phyloP scores from a whole-genome alignment of 2,888 invertebrate species.

The Amphipyra berbera region DNA sequence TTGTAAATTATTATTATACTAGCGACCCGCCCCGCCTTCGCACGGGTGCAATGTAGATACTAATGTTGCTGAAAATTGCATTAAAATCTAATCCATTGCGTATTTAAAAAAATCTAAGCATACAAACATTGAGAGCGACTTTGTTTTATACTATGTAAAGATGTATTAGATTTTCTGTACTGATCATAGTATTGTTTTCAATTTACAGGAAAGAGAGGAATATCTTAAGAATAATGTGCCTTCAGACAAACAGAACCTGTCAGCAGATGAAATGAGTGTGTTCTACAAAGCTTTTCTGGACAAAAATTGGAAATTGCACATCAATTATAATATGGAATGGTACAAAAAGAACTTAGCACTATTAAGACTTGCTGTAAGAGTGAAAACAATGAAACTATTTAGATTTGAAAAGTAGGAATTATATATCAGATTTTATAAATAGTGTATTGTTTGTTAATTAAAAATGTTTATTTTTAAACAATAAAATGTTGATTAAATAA shows the following conservation, averaged over 20 bases:
- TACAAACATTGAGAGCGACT: too few relatives aligned
- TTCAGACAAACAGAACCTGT: constrained; percentile 88
- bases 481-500: constrained; percentile 22
- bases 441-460: constrained; percentile 35
- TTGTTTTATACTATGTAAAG: too few relatives aligned
- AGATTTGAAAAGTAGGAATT: constrained; percentile 70
- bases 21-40: too few relatives aligned
- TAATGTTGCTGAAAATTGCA: too few relatives aligned
- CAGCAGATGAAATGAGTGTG: constrained; percentile 96
- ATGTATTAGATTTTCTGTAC: background rate
- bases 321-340: constrained; percentile 95
- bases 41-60: too few relatives aligned
- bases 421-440: constrained; percentile 17
- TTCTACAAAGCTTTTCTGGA: constrained; percentile 96
- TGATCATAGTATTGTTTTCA: constrained; percentile 10
- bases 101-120: too few relatives aligned
- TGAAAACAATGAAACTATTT: constrained; percentile 83
- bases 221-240: constrained; percentile 87
- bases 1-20: background rate
- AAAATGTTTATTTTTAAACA: constrained; percentile 46
- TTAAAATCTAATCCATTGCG: too few relatives aligned
- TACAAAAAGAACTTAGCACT: constrained; percentile 94
- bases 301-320: constrained; percentile 94
- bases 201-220: constrained; percentile 89
- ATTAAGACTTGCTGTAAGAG: constrained; percentile 90